Percentiles rank a stretch among this genome's conserved stretches.
phyloP scores from a whole-genome alignment of 2,797 vertebrate genomes.

The Esox masquinongy region DNA sequence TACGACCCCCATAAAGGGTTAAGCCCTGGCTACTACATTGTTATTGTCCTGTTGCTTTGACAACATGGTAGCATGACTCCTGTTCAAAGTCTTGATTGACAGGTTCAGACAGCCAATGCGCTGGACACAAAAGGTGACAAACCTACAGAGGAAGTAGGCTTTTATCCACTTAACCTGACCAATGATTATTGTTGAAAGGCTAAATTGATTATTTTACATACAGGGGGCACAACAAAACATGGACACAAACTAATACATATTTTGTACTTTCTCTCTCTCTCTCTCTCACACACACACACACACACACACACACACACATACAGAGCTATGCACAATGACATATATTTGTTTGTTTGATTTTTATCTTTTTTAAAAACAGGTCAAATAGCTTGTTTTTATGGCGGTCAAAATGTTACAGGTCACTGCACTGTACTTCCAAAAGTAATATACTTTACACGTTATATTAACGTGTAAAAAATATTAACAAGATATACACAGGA shows the following conservation, averaged over 20 bases:
- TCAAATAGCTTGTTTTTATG: background rate
- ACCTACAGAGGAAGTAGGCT: constrained; percentile 87
- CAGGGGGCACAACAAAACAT: background rate
- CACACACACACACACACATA: background rate
- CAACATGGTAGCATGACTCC: constrained; percentile 82
- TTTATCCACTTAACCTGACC: constrained; percentile 89
- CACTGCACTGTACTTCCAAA: background rate
- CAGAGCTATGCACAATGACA: background rate
- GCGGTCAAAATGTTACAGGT: background rate
- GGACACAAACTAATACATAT: background rate
- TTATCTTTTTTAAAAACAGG: background rate
- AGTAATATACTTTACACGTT: background rate
- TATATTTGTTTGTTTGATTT: background rate
- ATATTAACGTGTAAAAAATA: too few species aligned
- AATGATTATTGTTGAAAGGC: constrained; percentile 56
- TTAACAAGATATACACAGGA: background rate
- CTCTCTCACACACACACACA: background rate
- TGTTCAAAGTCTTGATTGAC: constrained; percentile 85
- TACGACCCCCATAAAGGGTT: constrained; percentile 78
- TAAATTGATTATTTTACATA: background rate
- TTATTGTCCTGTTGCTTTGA: constrained; percentile 84
- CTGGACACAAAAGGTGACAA: constrained; percentile 87
- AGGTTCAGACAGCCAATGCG: constrained; percentile 86
- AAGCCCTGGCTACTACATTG: constrained; percentile 77
- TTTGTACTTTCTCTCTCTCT: background rate